Base-by-base conservation (phyloP, 1,140 invertebrate genomes). In the Nasonia giraulti region DNA sequence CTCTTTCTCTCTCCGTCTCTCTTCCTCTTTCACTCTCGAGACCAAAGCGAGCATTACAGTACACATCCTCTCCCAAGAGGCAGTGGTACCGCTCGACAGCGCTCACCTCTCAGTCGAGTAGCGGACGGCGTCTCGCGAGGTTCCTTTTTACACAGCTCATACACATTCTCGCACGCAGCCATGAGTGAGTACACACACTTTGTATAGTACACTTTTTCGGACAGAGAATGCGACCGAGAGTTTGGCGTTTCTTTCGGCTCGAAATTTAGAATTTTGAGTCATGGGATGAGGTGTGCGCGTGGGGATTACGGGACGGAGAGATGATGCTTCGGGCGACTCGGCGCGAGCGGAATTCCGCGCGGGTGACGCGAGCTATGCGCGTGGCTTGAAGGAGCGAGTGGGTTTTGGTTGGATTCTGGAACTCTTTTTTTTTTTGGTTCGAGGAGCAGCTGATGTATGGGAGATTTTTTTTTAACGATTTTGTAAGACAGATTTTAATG, bases 81-180 rank as follows among this genome's bases (percentile, higher is more conserved):
- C 23, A 71, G 69, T 71, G 69, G 23, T 71, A 33, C 23, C 69
- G 69, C 69, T 71, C 68, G 23, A 33, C 79, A 40, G 40, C 20
- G 10, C 11, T 20, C 37, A 17, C 7, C n/a, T 47, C 11, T 69
- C 82, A 84, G 82, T 84, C 68, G 82, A 84, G 76, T n/a, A 40
- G 82, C 66, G 76, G 82, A 84, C 76, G 44, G 23, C 82, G 76
- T 84, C 76, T 50, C 27, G 82, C 44, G 17, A 83, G 82, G 74
- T 77, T 47, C 50, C 33, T 62, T 62, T 62, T 62, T 8, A 62
- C 20, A 44, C 8, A 33, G 27, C 37, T 44, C 73, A 2, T 27
- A 27, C 27, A n/a, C 14, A 27, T 12, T 71, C 69, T 11, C 31
- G 2, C 68, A 33, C 74, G 1, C 66, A 73, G 33, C 44, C 68